phyloP scores from a whole-genome alignment of 1,140 invertebrate species.

The Drosophila nikananu region DNA sequence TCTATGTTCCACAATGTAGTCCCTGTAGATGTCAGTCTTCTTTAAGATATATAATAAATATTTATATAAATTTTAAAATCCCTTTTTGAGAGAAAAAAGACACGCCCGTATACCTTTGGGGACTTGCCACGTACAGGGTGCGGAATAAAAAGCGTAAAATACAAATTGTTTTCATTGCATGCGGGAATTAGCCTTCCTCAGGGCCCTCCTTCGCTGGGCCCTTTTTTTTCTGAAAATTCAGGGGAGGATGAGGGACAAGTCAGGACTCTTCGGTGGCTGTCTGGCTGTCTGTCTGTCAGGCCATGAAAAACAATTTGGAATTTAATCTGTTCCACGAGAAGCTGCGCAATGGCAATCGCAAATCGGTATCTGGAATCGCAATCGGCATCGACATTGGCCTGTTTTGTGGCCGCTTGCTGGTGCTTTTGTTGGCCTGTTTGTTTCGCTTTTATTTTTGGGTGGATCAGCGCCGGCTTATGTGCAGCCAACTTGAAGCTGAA shows the following conservation, averaged over 20 bases:
- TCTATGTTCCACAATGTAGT: not conserved
- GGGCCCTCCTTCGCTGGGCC: not conserved
- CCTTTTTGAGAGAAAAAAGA: not conserved
- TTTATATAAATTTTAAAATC: no score
- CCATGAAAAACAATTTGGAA: slow-evolving; percentile 70
- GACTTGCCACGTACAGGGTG: slow-evolving; percentile 7
- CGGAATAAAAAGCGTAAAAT: slow-evolving; percentile 16
- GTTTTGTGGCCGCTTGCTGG: slow-evolving; percentile 23
- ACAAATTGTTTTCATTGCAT: slow-evolving; percentile 71
- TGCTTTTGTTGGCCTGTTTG: slow-evolving; percentile 38
- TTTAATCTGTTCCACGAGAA: slow-evolving; percentile 62
- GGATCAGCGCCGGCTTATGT: slow-evolving; percentile 61
- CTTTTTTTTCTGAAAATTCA: not conserved
- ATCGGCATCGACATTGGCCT: slow-evolving; percentile 31
- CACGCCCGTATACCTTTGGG: not conserved
- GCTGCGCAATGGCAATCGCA: slow-evolving; percentile 23
- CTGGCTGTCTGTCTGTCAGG: slow-evolving; percentile 17
- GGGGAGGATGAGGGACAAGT: not conserved
- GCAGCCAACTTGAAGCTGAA: slow-evolving; percentile 74
- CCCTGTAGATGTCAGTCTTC: not conserved
- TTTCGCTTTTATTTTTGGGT: slow-evolving; percentile 43
- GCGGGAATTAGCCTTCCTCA: slow-evolving; percentile 65
- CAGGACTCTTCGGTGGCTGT: slow-evolving; percentile 4
- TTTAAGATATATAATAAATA: not conserved
- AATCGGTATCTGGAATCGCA: slow-evolving; percentile 32